These are phyloP conservation scores for Portunus trituberculatus DNA, from an alignment of 1,140 invertebrate genomes.

Conservation along the genomic window DNA sequence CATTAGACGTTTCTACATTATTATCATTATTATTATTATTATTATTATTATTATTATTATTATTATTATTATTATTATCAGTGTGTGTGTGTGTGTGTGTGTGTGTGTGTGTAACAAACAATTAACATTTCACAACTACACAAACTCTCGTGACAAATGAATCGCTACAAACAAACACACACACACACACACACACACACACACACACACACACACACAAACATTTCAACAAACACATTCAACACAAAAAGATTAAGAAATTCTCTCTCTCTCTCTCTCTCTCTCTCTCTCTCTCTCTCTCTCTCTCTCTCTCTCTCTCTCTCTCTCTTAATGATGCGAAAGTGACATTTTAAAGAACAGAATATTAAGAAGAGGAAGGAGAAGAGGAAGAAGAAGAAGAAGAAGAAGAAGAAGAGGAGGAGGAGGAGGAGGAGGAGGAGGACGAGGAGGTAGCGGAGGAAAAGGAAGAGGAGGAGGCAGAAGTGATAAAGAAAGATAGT, in stretches of 20 bases:
- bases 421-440: too few species aligned
- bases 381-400: too few species aligned
- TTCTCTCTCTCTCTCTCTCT: conserved; percentile 36
- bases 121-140: background rate
- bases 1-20: background rate
- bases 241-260: background rate
- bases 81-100: background rate
- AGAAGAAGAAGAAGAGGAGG: too few species aligned
- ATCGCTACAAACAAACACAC: background rate
- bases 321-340: background rate
- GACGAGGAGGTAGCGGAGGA: too few species aligned
- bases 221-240: background rate
- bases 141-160: too few species aligned
- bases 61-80: background rate
- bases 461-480: too few species aligned
- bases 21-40: conserved; percentile 48
- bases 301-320: background rate
- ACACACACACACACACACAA: background rate
- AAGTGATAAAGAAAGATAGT: background rate
- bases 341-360: background rate
- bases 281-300: conserved; percentile 31
- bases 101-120: background rate
- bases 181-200: background rate
- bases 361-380: background rate
- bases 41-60: conserved; percentile 25